Evolutionary conservation across 2,888 invertebrate genomes (phyloP), one percentile per base, ranked within the genome.

Genomic region (Xylota segnis): DNA sequence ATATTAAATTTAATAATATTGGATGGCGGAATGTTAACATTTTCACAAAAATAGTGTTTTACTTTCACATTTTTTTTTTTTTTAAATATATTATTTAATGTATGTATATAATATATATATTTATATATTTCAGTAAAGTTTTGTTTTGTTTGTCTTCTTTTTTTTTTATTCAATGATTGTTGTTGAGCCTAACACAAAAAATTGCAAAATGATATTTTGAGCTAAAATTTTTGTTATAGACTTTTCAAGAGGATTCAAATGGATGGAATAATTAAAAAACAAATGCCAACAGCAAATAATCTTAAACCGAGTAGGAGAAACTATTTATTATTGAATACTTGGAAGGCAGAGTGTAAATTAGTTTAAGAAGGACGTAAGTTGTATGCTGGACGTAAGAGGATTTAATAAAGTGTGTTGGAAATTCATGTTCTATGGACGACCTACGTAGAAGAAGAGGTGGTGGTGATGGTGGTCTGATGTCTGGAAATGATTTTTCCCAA

Each of bases 1-100:
- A 37, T 68, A 76, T 77, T 83, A 70, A 56, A 76, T 87, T 87
- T 87, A 66, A 82, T 87, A 87, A 87, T 84, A 87, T 83, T 88
- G 89, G 88, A 89, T 88, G 89, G 88, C 88, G 89, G 88, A 89
- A 88, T 88, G 88, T 89, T 88, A 89, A 88, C 88, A 88, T 87
- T 88, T 88, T 88, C 87, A 88, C 88, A 88, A 88, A 88, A 88
- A 87, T 88, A 88, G 84, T 87, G 86, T 87, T 83, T 70, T 81
- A 71, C 54, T 75, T 78, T 77, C 70, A 77, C 70, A 37, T 87
- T 65, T 75, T 74, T 65, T 66, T 76, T 75, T 76, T 79, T 29
- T 59, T 82, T 65, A 71, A 58, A 58, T 78, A 82, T 74, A 81
- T 86, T 65, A 59, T 70, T 83, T 63, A 16, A 71, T 84, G 50